These are phyloP conservation scores for Caenorhabditis becei DNA, from an alignment of 2,888 invertebrate species.

Conservation along the genomic window DNA sequence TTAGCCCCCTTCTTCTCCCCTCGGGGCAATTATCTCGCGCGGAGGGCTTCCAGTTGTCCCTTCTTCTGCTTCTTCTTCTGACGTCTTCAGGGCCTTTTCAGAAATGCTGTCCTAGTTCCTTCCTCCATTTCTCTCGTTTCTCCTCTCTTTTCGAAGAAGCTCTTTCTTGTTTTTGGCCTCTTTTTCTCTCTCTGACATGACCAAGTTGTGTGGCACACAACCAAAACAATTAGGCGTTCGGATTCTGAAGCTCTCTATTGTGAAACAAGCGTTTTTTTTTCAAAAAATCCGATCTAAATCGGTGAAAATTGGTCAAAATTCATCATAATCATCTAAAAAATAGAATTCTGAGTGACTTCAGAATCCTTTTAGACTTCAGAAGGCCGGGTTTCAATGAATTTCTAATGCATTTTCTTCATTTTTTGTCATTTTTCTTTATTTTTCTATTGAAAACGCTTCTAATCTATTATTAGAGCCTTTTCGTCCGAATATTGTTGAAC, in stretches of 20 bases:
- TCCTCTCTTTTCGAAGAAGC: too few relatives aligned
- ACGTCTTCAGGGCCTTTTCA: constrained; percentile 8
- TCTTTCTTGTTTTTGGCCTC: too few relatives aligned
- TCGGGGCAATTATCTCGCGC: constrained; percentile 42
- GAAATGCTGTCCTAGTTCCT: constrained; percentile 40
- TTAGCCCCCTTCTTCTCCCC: constrained; percentile 13
- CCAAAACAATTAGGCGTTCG: constrained; percentile 47
- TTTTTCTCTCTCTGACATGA: too few relatives aligned
- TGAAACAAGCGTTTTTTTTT: too few relatives aligned
- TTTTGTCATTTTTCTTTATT: too few relatives aligned
- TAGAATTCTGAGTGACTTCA: too few relatives aligned
- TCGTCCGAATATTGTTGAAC: background rate
- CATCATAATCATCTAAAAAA: too few relatives aligned
- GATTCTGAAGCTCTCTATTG: background rate
- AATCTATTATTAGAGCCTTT: constrained; percentile 1
- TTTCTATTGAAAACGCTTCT: background rate
- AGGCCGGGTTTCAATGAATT: constrained; percentile 10
- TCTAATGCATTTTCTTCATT: background rate
- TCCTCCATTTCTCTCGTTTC: constrained; percentile 19
- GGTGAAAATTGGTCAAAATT: too few relatives aligned
- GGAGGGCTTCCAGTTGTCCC: constrained; percentile 30
- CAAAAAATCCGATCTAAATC: too few relatives aligned
- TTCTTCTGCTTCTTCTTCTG: constrained; percentile 25
- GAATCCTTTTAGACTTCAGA: too few relatives aligned
- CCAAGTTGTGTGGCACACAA: too few relatives aligned